phyloP scores from a whole-genome alignment of 2,888 invertebrate genomes.

The Dryadula phaetusa region DNA sequence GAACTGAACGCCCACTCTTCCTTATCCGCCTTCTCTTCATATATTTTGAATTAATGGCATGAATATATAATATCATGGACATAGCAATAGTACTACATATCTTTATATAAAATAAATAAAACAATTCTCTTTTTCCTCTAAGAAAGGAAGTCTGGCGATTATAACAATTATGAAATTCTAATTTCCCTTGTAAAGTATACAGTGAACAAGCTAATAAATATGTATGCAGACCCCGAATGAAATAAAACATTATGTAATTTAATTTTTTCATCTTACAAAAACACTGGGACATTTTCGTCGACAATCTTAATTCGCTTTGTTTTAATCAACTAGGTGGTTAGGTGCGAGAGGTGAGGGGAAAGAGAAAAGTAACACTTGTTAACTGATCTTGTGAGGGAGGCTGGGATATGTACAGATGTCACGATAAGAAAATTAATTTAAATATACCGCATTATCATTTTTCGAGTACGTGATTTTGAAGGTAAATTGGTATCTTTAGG shows the following conservation, averaged over 20 bases:
- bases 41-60: no score
- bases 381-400: constrained; percentile 41
- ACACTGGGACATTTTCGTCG: constrained; percentile 36
- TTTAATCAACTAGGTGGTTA: constrained; percentile 46
- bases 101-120: neutral
- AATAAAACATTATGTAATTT: constrained; percentile 45
- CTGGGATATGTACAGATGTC: constrained; percentile 44
- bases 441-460: constrained; percentile 45
- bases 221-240: constrained; percentile 43
- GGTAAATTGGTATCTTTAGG: constrained; percentile 36
- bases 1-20: no score
- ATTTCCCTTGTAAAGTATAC: constrained; percentile 37
- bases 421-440: constrained; percentile 49
- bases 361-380: constrained; percentile 42
- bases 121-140: neutral
- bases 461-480: constrained; percentile 39
- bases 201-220: constrained; percentile 43
- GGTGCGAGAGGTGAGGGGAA: neutral
- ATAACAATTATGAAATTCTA: constrained; percentile 32
- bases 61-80: no score
- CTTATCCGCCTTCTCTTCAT: no score
- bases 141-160: neutral
- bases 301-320: constrained; percentile 48
- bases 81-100: neutral
- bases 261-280: constrained; percentile 46